Base-by-base conservation (phyloP, 2,797 vertebrate genomes). In the Sternarchorhynchus goeldii region DNA sequence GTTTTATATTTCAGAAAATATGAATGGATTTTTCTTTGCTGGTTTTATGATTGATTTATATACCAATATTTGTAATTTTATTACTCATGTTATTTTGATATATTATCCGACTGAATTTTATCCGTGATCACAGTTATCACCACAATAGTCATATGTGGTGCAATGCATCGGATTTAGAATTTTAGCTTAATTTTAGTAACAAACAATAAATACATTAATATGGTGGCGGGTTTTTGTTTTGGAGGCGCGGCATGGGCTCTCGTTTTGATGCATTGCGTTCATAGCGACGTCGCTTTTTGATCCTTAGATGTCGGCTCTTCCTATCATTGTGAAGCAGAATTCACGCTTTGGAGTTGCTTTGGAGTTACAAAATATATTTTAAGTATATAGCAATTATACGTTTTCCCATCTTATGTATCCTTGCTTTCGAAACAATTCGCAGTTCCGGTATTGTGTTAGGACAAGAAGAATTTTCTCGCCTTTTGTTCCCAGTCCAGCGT, bases 401-500 rank as follows among this genome's bases (percentile, higher is more conserved):
- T 73, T 20, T 4, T 41, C 32, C 25, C 53, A 12, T 25, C 39
- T 76, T n/a, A 56, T 56, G 6, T 73, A 50, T 75, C 58, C 18
- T 25, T 73, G 58, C 63, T 31, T 77, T 76, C 63, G n/a, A 58
- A 78, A 53, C 66, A 76, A 76, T 65, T 50, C 29, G 16, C 31
- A 12, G 53, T 56, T 79, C 18, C 66, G 65, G 64, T 12, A 59
- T 29, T 76, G 62, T 53, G 39, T 59, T 66, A 74, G 53, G 21
- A 77, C 66, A 72, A 59, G 6, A 71, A 21, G 18, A 56, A 60
- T 80, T 60, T 53, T 70, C 79, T 2, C 5, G 56, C 7, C 64
- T 77, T 25, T 80, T 81, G 80, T 77, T 67, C 69, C 34, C 29
- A 59, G 8, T 53, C 63, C 32, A 55, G 58, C 39, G 36, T 66